phyloP scores from a whole-genome alignment of 2,888 invertebrate genomes.

The Metalampra italica region DNA sequence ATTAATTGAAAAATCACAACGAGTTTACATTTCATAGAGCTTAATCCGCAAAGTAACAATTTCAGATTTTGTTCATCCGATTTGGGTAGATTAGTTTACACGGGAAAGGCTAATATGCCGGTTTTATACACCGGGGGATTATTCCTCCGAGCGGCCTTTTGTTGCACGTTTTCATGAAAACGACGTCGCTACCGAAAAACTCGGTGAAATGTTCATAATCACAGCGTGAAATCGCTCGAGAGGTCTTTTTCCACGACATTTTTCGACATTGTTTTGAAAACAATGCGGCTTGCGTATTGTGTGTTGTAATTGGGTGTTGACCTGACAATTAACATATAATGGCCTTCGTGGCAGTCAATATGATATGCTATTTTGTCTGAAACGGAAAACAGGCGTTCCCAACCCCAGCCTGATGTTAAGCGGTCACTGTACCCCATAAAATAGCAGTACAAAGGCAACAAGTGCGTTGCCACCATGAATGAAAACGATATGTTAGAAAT shows the following conservation, averaged over 20 bases:
- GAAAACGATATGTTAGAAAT: no score
- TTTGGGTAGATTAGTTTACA: constrained; percentile 28
- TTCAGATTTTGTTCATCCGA: constrained; percentile 25
- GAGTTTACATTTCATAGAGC: constrained; percentile 24
- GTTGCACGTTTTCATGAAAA: neutral
- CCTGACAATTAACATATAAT: neutral
- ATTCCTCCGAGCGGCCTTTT: neutral
- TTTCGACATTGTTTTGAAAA: constrained; percentile 3
- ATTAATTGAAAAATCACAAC: constrained; percentile 37
- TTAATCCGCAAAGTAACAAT: constrained; percentile 26
- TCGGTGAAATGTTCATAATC: neutral
- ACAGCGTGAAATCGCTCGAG: neutral
- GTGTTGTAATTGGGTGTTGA: constrained; percentile 2
- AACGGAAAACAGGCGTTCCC: no score
- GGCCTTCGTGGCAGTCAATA: neutral
- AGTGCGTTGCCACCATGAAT: no score
- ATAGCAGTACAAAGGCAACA: no score
- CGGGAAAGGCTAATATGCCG: constrained; percentile 17
- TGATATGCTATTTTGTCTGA: no score
- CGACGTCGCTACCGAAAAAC: neutral
- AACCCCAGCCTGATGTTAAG: no score
- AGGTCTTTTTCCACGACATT: constrained; percentile 2
- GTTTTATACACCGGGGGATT: neutral
- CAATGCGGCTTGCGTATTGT: neutral
- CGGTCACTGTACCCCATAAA: no score